Evolutionary conservation across 1,140 invertebrate species (phyloP).

Genomic region (Diabrotica undecimpunctata): DNA sequence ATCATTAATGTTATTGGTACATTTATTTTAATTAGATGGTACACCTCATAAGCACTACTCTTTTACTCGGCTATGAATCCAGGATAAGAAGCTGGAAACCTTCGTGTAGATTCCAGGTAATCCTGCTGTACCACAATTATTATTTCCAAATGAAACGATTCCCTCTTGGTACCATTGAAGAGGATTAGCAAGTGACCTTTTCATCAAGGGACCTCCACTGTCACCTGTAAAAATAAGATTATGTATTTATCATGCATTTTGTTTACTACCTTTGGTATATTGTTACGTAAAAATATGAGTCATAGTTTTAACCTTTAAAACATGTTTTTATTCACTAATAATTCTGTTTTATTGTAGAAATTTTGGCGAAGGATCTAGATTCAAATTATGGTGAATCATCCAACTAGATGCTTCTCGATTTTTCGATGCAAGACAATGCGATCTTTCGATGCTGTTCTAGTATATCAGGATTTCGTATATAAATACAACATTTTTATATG

Average conservation of each 20-base stretch:
- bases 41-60: neutral
- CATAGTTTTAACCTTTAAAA: too few species aligned
- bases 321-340: too few species aligned
- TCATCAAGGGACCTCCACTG: conserved; percentile 57
- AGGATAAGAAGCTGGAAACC: conserved; percentile 52
- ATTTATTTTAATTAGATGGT: neutral
- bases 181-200: conserved; percentile 38
- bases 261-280: neutral
- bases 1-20: too few species aligned
- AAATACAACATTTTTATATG: too few species aligned
- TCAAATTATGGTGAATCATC: too few species aligned
- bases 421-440: too few species aligned
- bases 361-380: too few species aligned
- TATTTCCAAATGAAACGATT: conserved; percentile 58
- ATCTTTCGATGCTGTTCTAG: too few species aligned
- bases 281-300: too few species aligned
- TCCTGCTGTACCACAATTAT: conserved; percentile 52
- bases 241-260: neutral
- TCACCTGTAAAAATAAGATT: conserved; percentile 46
- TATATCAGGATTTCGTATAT: too few species aligned
- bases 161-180: conserved; percentile 51
- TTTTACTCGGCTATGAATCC: conserved; percentile 51
- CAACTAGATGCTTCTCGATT: too few species aligned
- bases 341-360: too few species aligned
- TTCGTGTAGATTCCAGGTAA: conserved; percentile 59